Percentiles rank a stretch among this genome's conserved stretches.
phyloP scores from a whole-genome alignment of 2,113 vertebrate genomes.

The Cheirogaleus medius region DNA sequence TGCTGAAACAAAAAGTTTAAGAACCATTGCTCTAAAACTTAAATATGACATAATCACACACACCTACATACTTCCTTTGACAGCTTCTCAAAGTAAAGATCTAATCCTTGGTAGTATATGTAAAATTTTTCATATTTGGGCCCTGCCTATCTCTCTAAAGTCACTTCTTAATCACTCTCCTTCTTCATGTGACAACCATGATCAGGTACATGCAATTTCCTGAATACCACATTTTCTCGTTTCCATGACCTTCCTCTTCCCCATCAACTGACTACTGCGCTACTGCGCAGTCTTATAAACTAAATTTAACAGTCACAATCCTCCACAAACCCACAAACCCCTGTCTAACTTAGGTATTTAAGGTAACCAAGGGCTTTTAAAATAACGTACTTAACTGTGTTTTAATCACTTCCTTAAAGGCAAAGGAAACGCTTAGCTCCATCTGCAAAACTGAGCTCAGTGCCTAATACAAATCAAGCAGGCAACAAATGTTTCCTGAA shows the following conservation, averaged over 20 bases:
- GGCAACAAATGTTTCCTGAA: neutral
- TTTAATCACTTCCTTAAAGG: neutral
- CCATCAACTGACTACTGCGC: neutral
- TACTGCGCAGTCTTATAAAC: neutral
- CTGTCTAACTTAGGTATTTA: neutral
- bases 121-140: neutral
- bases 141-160: neutral
- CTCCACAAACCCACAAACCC: neutral
- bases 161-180: neutral
- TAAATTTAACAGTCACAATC: neutral
- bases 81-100: slow-evolving; percentile 19
- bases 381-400: neutral
- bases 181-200: neutral
- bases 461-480: neutral
- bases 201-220: neutral
- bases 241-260: neutral
- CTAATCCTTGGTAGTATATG: neutral
- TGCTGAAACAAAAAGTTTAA: neutral
- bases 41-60: neutral
- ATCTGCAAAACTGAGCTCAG: neutral
- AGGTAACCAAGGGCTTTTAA: neutral
- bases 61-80: neutral
- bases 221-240: neutral
- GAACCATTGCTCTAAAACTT: neutral
- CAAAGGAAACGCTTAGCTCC: neutral